Base-by-base conservation (phyloP, 2,888 invertebrate genomes). In the Alitta virens region DNA sequence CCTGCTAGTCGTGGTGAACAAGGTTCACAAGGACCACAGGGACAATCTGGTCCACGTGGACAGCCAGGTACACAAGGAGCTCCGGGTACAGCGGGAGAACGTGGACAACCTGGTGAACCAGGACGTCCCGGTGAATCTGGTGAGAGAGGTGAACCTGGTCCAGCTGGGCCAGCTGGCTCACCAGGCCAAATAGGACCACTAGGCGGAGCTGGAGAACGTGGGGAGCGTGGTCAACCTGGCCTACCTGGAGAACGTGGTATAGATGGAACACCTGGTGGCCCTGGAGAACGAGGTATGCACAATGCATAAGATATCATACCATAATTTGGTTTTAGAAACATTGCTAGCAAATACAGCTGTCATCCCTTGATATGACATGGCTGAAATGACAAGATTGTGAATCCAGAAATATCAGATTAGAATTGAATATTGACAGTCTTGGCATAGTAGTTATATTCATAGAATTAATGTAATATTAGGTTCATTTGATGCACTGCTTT, bases 71-170 rank as follows among this genome's bases (percentile, higher is more conserved):
- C 52, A 14, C 43, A 46, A 26, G 66, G 66, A 27, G 14, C 21
- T 12, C 27, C 51, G 21, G 63, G 63, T 21, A 12, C 46, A 27
- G 18, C 43, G 26, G 65, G 65, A 14, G 38, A 49, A 18, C 16
- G 40, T 52, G 64, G 63, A 33, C 33, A 54, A 2, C n/a, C 38
- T 26, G 68, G 68, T 18, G 42, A 26, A n/a, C 18, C n/a, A 18
- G 68, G 68, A 23, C 53, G 38, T 14, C 18, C 25, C 18, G 67
- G 66, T 46, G 5, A 23, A 38, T 52, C 58, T 18, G 66, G 66
- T 18, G 16, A 7, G 23, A 25, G 50, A 3, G 66, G 66, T 14
- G 14, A 24, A 12, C 26, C 23, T 3, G 65, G 65, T 18, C 26
- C 21, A 23, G 23, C 49, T 46, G 65, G 64, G 9, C n/a, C 23